Conservation (phyloP, 92 coral and sea anemone species). For the Epizoanthus scotinus region DNA sequence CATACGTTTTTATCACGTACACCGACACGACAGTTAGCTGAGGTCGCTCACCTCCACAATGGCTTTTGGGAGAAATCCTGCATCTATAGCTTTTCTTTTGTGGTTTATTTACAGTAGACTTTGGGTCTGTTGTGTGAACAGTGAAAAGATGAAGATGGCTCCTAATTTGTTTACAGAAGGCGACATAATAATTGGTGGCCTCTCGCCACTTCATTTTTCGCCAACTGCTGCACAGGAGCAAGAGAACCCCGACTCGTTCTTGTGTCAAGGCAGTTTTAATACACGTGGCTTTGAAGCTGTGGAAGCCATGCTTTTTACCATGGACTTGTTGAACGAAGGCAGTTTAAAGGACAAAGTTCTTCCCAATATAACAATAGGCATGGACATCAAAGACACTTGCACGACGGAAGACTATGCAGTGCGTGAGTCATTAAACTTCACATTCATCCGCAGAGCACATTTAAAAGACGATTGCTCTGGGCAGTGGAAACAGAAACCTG, state of each 20-base stretch:
- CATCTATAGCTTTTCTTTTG: neutral
- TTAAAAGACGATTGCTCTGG: slow-evolving; percentile 59
- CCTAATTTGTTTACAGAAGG: slow-evolving; percentile 69
- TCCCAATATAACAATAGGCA: slow-evolving; percentile 83
- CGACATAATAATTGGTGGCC: slow-evolving; percentile 83
- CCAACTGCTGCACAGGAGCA: slow-evolving; percentile 70
- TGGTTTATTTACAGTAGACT: neutral
- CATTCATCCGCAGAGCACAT: slow-evolving; percentile 77
- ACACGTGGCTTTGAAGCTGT: slow-evolving; percentile 89
- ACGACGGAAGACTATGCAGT: slow-evolving; percentile 84
- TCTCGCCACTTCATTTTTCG: slow-evolving; percentile 90
- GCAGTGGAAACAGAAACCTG: slow-evolving; percentile 18
- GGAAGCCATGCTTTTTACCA: slow-evolving; percentile 83
- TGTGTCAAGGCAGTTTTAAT: slow-evolving; percentile 73
- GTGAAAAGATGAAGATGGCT: slow-evolving; percentile 14
- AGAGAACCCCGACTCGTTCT: slow-evolving; percentile 59
- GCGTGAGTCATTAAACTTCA: slow-evolving; percentile 81
- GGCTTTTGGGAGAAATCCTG: neutral
- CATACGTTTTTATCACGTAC: no score
- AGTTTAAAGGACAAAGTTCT: slow-evolving; percentile 65
- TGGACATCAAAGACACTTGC: slow-evolving; percentile 90
- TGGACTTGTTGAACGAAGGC: slow-evolving; percentile 88
- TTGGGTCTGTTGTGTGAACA: neutral
- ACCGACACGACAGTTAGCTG: no score
- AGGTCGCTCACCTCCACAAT: neutral